Evolutionary conservation across 2,888 invertebrate genomes (phyloP).

Genomic region (Creontiades dilutus): DNA sequence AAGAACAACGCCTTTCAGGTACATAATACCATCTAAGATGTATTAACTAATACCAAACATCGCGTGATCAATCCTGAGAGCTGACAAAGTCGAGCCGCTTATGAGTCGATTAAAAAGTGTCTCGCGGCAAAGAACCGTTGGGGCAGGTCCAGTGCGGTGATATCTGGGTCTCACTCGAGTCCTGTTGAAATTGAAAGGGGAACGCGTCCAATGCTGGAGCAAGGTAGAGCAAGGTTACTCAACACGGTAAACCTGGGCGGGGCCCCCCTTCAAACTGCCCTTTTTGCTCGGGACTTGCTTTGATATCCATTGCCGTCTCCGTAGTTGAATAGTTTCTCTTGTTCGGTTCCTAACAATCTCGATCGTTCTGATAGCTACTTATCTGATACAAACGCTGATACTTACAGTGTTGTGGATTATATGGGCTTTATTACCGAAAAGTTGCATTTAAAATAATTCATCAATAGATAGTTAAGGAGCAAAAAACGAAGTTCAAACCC

Average conservation of each 20-base stretch:
- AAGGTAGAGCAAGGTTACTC: constrained; percentile 32
- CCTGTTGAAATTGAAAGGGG: constrained; percentile 21
- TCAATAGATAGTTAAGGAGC: too few species aligned
- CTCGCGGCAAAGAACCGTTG: not conserved
- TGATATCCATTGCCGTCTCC: not conserved
- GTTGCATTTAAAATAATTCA: too few species aligned
- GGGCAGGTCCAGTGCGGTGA: not conserved
- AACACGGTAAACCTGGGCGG: not conserved
- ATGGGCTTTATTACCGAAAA: too few species aligned
- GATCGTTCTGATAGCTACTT: not conserved
- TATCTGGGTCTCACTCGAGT: not conserved
- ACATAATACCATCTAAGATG: too few species aligned
- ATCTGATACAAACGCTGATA: not conserved
- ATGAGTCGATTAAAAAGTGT: not conserved
- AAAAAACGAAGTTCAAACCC: too few species aligned
- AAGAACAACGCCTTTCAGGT: too few species aligned
- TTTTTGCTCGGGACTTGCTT: not conserved
- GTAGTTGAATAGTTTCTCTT: not conserved
- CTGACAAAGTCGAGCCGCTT: not conserved
- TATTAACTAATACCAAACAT: too few species aligned
- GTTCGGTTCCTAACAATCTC: not conserved
- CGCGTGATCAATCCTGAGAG: not conserved
- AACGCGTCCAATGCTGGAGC: constrained; percentile 28
- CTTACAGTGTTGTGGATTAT: too few species aligned
- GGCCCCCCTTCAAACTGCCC: not conserved